Base-by-base conservation (phyloP, 2,113 vertebrate genomes). In the Trichomycterus rosablanca region DNA sequence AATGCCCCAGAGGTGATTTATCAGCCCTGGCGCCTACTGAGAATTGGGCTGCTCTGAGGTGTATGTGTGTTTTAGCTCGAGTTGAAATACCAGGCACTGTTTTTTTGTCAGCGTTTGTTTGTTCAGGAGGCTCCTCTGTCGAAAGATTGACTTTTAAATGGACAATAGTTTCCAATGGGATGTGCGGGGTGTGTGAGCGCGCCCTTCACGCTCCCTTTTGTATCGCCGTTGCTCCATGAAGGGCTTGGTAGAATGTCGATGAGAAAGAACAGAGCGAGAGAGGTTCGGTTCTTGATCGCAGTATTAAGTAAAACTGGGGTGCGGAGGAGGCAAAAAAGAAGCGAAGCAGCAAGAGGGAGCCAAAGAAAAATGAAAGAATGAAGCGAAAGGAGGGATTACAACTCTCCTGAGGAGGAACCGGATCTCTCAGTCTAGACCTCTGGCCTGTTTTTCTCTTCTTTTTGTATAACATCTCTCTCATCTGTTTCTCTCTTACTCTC, bases 381-480 rank as follows among this genome's bases (percentile, higher is more conserved):
- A 40, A 55, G 56, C 18, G 18, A 59, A 14, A 39, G 54, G 26
- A 52, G 16, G 26, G 32, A 32, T 53, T 53, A 62, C 18, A 43
- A 40, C 9, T 54, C 26, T 54, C 50, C 39, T 23, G 50, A 63
- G 50, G 50, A 44, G 60, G 37, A 44, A 63, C 39, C 37, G 26
- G 60, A 63, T 63, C 49, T 63, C 32, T 19, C 12, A 42, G 16
- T 48, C 53, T 45, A 56, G 26, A 42, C 22, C 53, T 39, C 34
- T 30, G 23, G 51, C 26, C 44, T 46, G 44, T 56, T 56, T 65
- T 55, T 48, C 51, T 65, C 52, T 53, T 46, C 20, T 45, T 45
- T 34, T 16, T 32, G 10, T 58, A 32, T n/a, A n/a, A 12, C 12
- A 19, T 57, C 53, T 24, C 20, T 5, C 20, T 34, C 6, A n/a